These are phyloP conservation scores for Bos indicus DNA, from an alignment of 2,113 vertebrate species.

Conservation along the genomic window DNA sequence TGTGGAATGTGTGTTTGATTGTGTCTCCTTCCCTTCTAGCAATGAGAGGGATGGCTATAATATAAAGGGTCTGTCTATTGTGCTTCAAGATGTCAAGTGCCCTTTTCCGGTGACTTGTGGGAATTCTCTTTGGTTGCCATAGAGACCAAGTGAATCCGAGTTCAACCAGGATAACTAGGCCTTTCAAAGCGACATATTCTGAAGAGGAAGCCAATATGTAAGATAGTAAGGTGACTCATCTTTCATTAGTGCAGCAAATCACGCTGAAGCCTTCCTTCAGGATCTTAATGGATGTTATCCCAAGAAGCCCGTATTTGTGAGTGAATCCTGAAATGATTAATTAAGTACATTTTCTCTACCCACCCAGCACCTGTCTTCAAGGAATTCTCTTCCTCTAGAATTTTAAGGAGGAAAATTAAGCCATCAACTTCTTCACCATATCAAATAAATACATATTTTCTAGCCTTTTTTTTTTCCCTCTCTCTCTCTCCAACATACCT, in stretches of 20 bases:
- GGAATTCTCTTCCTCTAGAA: conserved; percentile 20
- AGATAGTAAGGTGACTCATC: conserved; percentile 70
- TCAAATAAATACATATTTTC: not conserved
- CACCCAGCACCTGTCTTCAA: conserved; percentile 44
- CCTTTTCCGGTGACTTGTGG: conserved; percentile 78
- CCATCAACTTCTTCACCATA: not conserved
- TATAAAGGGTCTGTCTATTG: conserved; percentile 62
- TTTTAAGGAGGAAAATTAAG: conserved; percentile 51
- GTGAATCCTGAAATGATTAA: conserved; percentile 55
- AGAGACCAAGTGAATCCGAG: conserved; percentile 81
- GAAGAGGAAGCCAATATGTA: conserved; percentile 71
- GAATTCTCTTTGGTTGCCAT: conserved; percentile 79
- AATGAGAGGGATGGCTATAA: conserved; percentile 66
- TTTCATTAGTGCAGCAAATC: not conserved
- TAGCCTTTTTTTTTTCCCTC: not conserved
- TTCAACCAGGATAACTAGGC: conserved; percentile 70
- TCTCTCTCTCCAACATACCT: not conserved
- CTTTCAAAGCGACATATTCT: conserved; percentile 71
- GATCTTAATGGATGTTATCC: conserved; percentile 12
- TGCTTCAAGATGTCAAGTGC: conserved; percentile 78
- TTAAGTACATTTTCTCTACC: conserved; percentile 30
- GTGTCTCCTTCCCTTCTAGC: conserved; percentile 46
- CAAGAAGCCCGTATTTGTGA: conserved; percentile 44
- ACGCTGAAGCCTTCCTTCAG: not conserved
- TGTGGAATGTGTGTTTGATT: conserved; percentile 26